phyloP scores from a whole-genome alignment of 2,888 invertebrate genomes.

The Choristoneura rosaceana region DNA sequence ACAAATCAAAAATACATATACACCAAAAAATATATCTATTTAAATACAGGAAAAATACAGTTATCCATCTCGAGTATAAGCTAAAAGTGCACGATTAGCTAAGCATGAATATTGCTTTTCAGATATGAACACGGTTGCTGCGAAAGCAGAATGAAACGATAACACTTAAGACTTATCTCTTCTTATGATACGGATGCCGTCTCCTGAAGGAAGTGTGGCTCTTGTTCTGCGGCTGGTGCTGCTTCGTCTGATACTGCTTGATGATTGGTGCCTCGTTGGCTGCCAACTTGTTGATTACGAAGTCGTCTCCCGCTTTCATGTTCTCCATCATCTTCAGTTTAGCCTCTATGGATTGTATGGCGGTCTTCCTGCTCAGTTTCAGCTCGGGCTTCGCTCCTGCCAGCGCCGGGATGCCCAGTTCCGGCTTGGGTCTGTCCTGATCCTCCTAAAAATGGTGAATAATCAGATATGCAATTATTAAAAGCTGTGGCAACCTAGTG shows the following conservation, averaged over 20 bases:
- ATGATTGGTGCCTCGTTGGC: slow-evolving; percentile 88
- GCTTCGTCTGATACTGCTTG: slow-evolving; percentile 88
- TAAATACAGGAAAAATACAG: background rate
- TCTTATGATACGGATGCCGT: slow-evolving; percentile 80
- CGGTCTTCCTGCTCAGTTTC: slow-evolving; percentile 90
- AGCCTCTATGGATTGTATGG: slow-evolving; percentile 95
- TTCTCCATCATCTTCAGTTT: slow-evolving; percentile 93
- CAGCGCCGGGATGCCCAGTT: slow-evolving; percentile 91
- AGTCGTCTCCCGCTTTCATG: slow-evolving; percentile 88
- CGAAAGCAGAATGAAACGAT: background rate
- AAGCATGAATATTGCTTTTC: background rate
- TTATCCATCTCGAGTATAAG: background rate
- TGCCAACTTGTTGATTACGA: slow-evolving; percentile 90
- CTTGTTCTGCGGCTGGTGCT: slow-evolving; percentile 71
- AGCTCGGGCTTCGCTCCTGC: slow-evolving; percentile 87
- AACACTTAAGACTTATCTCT: slow-evolving; percentile 64
- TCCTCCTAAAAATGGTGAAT: slow-evolving; percentile 86
- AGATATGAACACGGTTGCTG: background rate
- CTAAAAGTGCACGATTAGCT: background rate
- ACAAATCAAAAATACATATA: too few relatives aligned
- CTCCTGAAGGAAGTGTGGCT: slow-evolving; percentile 69
- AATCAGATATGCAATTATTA: too few relatives aligned
- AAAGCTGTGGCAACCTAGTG: too few relatives aligned
- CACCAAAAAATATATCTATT: too few relatives aligned
- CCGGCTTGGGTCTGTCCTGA: slow-evolving; percentile 90